phyloP scores from a whole-genome alignment of 2,113 vertebrate species.

The Notarius quadriscutis region DNA sequence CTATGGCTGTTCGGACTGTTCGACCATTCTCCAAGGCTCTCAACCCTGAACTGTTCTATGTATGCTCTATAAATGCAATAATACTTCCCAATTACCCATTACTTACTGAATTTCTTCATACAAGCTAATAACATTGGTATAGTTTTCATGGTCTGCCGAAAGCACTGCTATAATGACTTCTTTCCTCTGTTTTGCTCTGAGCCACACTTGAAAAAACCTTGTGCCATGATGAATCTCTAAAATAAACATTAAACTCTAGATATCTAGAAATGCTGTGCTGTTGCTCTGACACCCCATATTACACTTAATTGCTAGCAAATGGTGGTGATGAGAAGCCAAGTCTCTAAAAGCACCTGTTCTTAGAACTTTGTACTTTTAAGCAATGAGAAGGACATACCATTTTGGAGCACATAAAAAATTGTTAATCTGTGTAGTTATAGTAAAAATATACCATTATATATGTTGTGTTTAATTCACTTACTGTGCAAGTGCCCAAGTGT shows the following conservation, averaged over 20 bases:
- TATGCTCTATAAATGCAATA: neutral
- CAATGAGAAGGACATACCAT: conserved; percentile 59
- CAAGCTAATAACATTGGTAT: conserved; percentile 3
- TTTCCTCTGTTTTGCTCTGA: conserved; percentile 66
- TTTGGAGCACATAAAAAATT: conserved; percentile 29
- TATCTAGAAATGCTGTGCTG: conserved; percentile 63
- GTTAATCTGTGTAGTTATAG: neutral
- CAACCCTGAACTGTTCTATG: neutral
- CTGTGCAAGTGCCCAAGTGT: no score
- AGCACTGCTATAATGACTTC: conserved; percentile 57
- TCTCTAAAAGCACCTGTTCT: conserved; percentile 71
- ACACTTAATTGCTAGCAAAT: conserved; percentile 78
- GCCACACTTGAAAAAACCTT: conserved; percentile 65
- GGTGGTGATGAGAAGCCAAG: conserved; percentile 62
- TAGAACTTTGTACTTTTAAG: conserved; percentile 64
- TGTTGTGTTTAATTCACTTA: no score
- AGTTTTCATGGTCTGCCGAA: conserved; percentile 22
- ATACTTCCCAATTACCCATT: neutral
- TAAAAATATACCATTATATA: neutral
- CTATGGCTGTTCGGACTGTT: neutral
- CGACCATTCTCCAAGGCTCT: neutral
- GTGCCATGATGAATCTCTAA: conserved; percentile 73
- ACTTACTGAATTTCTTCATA: neutral
- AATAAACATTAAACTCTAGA: conserved; percentile 71
- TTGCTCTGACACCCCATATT: conserved; percentile 76